Evolutionary conservation across 2,113 vertebrate species (phyloP), one percentile per base, ranked within the genome.

Genomic region (Orientallactaga bullata): DNA sequence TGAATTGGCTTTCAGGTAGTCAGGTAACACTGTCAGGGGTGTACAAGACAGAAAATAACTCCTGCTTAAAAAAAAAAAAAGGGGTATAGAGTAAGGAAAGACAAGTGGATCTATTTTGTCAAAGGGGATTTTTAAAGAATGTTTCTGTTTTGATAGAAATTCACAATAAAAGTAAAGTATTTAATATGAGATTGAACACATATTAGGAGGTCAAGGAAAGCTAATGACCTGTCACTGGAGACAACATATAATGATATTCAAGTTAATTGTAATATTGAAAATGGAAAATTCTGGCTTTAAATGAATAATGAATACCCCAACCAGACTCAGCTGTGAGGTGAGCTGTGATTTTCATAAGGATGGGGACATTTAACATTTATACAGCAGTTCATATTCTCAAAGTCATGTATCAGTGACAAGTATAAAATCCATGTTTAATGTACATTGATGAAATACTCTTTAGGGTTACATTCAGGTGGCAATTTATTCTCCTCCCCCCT

Each of bases 271-370:
- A 92, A 90, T 90, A 89, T 89, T 71, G 69, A 85, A 95, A 96
- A 91, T 96, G 82, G 88, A 63, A 94, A 95, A 73, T 81, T 89
- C 80, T 94, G 66, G 92, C 74, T 94, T 91, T 81, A 90, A 83
- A 89, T 97, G 85, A 96, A 96, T 96, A 95, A 96, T 95, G 90
- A 95, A 95, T 95, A 90, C 26, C 42, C 96, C 93, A 97, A 88
- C 15, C 81, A 94, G 91, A 77, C 63, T 92, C 8, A 7, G 74
- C 80, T 95, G 55, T 93, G 88, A 95, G 85, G 79, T 95, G 84
- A 95, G 93, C 96, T 97, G 94, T 88, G 96, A 93, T 94, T 95
- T 95, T 96, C 78, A 96, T 93, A 88, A 97, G 88, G 76, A 95
- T 96, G 79, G 92, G 58, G 95, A 88, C 79, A 95, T 95, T 94